These are phyloP conservation scores for Chymomyza procnemis DNA, from an alignment of 2,888 invertebrate genomes.

Conservation along the genomic window DNA sequence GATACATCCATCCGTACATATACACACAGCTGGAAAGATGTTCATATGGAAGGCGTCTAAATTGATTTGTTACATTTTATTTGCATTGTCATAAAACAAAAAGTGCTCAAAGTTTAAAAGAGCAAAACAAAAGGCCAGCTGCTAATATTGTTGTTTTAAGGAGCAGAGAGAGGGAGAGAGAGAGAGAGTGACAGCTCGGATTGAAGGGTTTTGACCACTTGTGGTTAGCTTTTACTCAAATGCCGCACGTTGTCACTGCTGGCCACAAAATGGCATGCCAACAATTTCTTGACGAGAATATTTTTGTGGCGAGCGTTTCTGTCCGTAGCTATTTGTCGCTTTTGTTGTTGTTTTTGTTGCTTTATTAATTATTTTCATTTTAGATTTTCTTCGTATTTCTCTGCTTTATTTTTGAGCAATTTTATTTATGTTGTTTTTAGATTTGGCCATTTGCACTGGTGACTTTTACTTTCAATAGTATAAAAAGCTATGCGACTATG, in stretches of 20 bases:
- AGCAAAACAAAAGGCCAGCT: not conserved
- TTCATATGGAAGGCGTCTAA: not conserved
- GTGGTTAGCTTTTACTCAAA: not conserved
- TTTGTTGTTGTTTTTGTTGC: slow-evolving; percentile 25
- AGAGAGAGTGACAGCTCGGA: not conserved
- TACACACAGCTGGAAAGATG: not conserved
- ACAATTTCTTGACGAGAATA: slow-evolving; percentile 45
- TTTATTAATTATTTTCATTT: slow-evolving; percentile 40
- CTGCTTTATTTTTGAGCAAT: slow-evolving; percentile 29
- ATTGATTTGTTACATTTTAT: slow-evolving; percentile 22
- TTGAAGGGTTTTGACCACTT: not conserved
- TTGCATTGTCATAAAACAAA: slow-evolving; percentile 12
- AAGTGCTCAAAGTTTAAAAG: not conserved
- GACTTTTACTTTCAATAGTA: slow-evolving; percentile 45
- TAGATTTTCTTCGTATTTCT: slow-evolving; percentile 35
- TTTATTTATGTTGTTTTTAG: slow-evolving; percentile 46
- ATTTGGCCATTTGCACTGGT: slow-evolving; percentile 37
- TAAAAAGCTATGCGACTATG: slow-evolving; percentile 18
- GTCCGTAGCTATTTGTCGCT: slow-evolving; percentile 18
- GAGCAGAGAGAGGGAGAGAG: not conserved
- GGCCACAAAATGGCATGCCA: slow-evolving; percentile 6
- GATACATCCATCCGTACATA: not conserved
- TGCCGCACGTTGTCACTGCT: too few species aligned
- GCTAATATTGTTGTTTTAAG: not conserved
- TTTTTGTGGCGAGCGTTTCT: slow-evolving; percentile 46